Conservation (phyloP, 2,113 vertebrate genomes). For the Notechis scutatus region DNA sequence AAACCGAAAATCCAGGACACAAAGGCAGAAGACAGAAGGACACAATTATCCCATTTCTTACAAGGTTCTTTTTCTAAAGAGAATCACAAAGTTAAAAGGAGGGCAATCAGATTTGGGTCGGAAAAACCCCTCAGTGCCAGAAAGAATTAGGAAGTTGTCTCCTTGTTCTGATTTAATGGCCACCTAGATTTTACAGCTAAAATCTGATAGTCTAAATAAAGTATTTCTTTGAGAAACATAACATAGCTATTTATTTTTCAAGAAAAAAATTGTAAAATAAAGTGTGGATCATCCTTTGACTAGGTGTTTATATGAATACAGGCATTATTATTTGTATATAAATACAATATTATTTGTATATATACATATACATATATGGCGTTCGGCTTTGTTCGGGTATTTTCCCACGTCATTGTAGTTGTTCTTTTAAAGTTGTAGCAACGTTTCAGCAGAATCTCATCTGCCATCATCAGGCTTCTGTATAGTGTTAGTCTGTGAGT, state of each 20-base stretch:
- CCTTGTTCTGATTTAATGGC: background rate
- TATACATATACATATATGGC: too few relatives aligned
- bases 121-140: background rate
- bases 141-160: background rate
- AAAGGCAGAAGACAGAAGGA: background rate
- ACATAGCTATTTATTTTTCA: background rate
- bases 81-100: background rate
- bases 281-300: background rate
- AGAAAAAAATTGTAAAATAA: background rate
- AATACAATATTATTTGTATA: background rate
- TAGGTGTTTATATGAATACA: background rate
- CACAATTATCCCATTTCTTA: background rate
- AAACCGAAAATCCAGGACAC: background rate
- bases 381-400: too few relatives aligned
- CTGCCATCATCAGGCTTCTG: too few relatives aligned
- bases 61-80: background rate
- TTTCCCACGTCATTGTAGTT: too few relatives aligned
- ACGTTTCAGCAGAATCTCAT: too few relatives aligned
- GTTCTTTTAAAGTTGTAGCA: too few relatives aligned
- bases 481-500: too few relatives aligned
- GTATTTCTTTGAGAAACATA: background rate
- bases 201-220: background rate
- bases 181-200: background rate
- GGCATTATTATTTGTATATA: background rate
- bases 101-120: background rate